These are phyloP conservation scores for Disparrhopalites patrizii DNA, from an alignment of 2,888 invertebrate genomes.

Conservation along the genomic window DNA sequence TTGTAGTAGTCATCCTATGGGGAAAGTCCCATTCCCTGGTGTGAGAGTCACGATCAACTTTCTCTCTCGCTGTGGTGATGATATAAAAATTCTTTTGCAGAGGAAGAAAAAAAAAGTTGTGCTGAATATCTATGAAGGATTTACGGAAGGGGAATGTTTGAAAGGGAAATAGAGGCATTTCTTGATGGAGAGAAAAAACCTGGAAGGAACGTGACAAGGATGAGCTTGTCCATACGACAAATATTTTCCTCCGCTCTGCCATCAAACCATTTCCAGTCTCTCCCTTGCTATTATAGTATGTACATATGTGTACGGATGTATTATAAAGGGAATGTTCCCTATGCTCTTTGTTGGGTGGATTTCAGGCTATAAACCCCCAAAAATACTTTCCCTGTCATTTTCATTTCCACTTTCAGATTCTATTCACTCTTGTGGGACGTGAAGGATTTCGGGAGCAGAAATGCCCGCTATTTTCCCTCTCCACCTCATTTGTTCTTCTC, in stretches of 20 bases:
- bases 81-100: no score
- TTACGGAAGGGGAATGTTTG: no score
- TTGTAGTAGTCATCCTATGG: no score
- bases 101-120: no score
- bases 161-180: no score
- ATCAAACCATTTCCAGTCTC: constrained; percentile 1
- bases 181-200: no score
- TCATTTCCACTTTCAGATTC: constrained; percentile 13
- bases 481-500: constrained; percentile 6
- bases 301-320: background rate
- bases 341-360: background rate
- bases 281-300: background rate
- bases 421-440: constrained; percentile 2
- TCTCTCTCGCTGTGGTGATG: no score
- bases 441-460: background rate
- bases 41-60: no score
- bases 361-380: background rate
- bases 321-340: background rate
- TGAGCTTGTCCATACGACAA: constrained; percentile 13
- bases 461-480: constrained; percentile 7
- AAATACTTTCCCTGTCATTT: constrained; percentile 9
- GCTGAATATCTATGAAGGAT: no score
- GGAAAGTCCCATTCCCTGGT: no score
- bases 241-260: constrained; percentile 16
- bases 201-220: constrained; percentile 17